Base-by-base conservation (phyloP, 2,888 invertebrate species). In the Ophion ellenae region DNA sequence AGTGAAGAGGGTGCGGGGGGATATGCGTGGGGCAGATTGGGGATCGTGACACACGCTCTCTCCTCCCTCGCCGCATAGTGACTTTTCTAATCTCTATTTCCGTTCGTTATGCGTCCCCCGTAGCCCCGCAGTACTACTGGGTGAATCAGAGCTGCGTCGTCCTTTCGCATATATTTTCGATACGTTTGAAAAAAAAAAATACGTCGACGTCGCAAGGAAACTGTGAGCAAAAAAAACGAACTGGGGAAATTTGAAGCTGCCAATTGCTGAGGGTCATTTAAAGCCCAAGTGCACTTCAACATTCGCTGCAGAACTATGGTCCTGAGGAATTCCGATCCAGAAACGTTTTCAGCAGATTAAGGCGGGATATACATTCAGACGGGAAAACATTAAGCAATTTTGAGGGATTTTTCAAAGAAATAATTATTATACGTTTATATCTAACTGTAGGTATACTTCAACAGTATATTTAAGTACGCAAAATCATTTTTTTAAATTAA, bases 11-110 rank as follows among this genome's bases (percentile, higher is more conserved):
- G 53, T 53, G 70, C 67, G 79, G 84, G 78, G 76, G 83, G 83
- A 70, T 70, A 85, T 75, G 66, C 66, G 67, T 80, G n/a, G 81
- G 75, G 53, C 53, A 53, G 77, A 83, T 81, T 83, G 81, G 63
- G 74, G 80, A 80, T 67, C 71, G 32, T 69, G 17, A 63, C 53
- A 53, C 53, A 36, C 36, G n/a, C 71, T 69, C 75, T 70, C 69
- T 45, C 24, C 24, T 67, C 73, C 53, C 73, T 61, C 61, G 61
- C 71, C 77, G 67, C 45, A 59, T 81, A 36, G 53, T 75, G 70
- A 81, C 83, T 84, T 87, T 86, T 85, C 88, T 90, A 90, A 90
- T 90, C 89, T 89, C 89, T 86, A 88, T 89, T 89, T 89, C 87
- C 89, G 86, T 74, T 83, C 47, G 80, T 75, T 85, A 81, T 81